Evolutionary conservation across 2,113 vertebrate species (phyloP), one percentile per base, ranked within the genome.

Genomic region (Osmerus eperlanus): DNA sequence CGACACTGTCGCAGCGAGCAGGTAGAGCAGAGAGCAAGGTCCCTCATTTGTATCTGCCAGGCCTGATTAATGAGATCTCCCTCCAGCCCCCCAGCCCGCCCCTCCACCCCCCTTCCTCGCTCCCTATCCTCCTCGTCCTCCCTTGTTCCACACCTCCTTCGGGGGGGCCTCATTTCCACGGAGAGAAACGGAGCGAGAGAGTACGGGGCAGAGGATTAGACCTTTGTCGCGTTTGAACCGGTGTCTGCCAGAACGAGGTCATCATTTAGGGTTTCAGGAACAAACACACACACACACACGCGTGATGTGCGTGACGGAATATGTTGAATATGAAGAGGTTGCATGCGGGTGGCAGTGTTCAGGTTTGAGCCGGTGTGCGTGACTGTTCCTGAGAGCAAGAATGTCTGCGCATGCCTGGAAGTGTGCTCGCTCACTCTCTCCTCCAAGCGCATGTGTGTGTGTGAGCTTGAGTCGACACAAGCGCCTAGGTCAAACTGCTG

Each of bases 1-100:
- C 70, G 41, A 65, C 58, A 65, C 76, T 79, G 67, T 76, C 79
- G 80, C 78, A 78, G 66, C 36, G 60, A 74, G 72, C 58, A 77
- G 79, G 77, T 69, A 76, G 79, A 83, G 78, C 72, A 80, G 68
- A 59, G 84, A 83, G 82, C 85, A 81, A 70, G 73, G 68, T 68
- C 67, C 67, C 80, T 83, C 82, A 84, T 84, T 86, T 83, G 82
- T 87, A 83, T 87, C 86, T 86, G 86, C 72, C 82, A 84, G 55
- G 52, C 25, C 74, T 83, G 86, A 87, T 87, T 86, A 86, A 87
- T 84, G 80, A 81, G 71, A 81, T 77, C 75, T 84, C 80, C 80
- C 74, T 85, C 73, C 81, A 72, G 54, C 25, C 66, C 28, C 62
- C 25, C 25, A 28, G 0, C 12, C 21, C 21, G 12, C 15, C 52